Percentiles rank a stretch among this genome's conserved stretches.
Conservation (phyloP, 2,888 invertebrate species). For the Ametastegia equiseti region DNA sequence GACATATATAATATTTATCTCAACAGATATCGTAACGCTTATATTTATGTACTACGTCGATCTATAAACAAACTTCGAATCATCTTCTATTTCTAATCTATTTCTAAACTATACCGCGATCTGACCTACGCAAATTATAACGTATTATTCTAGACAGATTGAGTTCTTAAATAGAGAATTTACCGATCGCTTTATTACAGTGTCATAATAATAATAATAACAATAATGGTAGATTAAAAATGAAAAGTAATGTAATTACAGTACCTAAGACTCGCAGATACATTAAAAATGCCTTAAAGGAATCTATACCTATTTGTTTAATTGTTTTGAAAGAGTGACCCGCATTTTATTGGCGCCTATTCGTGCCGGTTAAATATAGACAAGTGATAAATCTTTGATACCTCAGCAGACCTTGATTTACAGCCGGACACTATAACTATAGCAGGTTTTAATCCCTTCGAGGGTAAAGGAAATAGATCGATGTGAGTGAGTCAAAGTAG, state of each 20-base stretch:
- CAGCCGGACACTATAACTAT: background rate
- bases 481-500: background rate
- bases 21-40: background rate
- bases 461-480: background rate
- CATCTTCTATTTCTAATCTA: background rate
- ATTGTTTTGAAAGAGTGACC: background rate
- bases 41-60: background rate
- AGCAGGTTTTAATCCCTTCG: background rate
- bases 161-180: background rate
- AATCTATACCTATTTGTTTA: constrained; percentile 21
- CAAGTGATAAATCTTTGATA: no score
- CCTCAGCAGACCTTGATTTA: background rate
- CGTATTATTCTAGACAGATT: background rate
- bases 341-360: background rate
- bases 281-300: constrained; percentile 14
- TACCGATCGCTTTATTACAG: background rate
- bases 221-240: background rate
- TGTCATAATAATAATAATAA: no score
- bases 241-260: background rate
- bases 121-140: background rate
- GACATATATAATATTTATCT: background rate
- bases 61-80: background rate
- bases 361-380: background rate
- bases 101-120: background rate
- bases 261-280: constrained; percentile 3